Evolutionary conservation across 2,113 vertebrate genomes (phyloP).

Genomic region (Gymnorhina tibicen): DNA sequence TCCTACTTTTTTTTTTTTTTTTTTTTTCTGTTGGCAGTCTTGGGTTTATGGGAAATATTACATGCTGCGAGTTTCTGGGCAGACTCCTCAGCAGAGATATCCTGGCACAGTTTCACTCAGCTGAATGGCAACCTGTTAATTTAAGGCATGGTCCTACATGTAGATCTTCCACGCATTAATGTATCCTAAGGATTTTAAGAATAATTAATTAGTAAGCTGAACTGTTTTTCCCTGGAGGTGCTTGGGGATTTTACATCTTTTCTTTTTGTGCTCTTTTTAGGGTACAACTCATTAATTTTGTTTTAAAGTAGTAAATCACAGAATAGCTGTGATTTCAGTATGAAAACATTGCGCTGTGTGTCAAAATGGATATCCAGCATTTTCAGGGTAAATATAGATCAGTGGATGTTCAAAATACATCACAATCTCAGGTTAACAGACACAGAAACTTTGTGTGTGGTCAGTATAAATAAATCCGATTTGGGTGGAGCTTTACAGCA

Average conservation of each 20-base stretch:
- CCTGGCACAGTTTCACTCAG: constrained; percentile 6
- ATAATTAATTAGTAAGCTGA: background rate
- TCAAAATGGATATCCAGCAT: background rate
- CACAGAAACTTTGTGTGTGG: background rate
- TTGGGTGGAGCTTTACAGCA: background rate
- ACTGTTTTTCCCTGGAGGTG: background rate
- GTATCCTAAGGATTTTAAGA: background rate
- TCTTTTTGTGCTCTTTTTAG: background rate
- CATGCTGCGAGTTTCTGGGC: background rate
- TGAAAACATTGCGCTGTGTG: background rate
- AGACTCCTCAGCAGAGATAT: background rate
- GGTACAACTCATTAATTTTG: background rate
- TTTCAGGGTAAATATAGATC: background rate
- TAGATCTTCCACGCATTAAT: background rate
- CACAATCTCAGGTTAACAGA: background rate
- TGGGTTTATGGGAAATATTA: background rate
- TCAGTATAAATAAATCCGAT: background rate
- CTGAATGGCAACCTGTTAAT: background rate
- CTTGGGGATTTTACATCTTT: background rate
- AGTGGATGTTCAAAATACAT: background rate
- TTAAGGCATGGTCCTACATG: constrained; percentile 6
- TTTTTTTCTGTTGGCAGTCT: background rate
- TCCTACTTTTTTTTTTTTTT: background rate
- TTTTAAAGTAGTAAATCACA: background rate
- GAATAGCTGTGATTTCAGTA: background rate